Evolutionary conservation across 1,140 invertebrate genomes (phyloP).

Genomic region (Drosophila novamexicana): DNA sequence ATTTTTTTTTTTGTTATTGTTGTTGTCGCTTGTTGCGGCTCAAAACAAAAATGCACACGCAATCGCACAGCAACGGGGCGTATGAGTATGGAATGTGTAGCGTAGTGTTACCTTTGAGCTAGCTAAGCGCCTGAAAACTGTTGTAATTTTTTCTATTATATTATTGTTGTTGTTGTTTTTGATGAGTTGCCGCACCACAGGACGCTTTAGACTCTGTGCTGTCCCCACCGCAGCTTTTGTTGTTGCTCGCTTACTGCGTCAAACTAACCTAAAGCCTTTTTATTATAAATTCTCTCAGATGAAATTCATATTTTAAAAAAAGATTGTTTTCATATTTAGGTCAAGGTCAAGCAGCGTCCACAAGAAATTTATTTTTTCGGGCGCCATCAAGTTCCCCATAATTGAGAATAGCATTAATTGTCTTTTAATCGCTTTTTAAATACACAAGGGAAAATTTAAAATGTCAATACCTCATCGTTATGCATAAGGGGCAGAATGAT

Average conservation of each 20-base stretch:
- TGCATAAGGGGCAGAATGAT: slow-evolving; percentile 12
- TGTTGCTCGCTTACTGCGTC: slow-evolving; percentile 49
- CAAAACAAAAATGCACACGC: slow-evolving; percentile 72
- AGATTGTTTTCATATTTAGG: slow-evolving; percentile 71
- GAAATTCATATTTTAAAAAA: slow-evolving; percentile 52
- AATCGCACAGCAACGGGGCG: slow-evolving; percentile 70
- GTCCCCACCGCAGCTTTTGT: slow-evolving; percentile 59
- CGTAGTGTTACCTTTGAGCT: slow-evolving; percentile 50
- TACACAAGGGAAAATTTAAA: slow-evolving; percentile 55
- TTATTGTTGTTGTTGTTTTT: slow-evolving; percentile 22
- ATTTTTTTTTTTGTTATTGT: slow-evolving; percentile 64
- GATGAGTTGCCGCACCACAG: slow-evolving; percentile 34
- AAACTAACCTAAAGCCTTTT: slow-evolving; percentile 80
- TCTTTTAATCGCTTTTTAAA: slow-evolving; percentile 65
- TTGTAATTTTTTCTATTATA: slow-evolving; percentile 63
- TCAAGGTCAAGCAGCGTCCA: slow-evolving; percentile 50
- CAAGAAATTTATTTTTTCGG: slow-evolving; percentile 33
- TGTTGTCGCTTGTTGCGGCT: slow-evolving; percentile 51
- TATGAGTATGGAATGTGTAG: slow-evolving; percentile 56
- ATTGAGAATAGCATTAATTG: slow-evolving; percentile 49
- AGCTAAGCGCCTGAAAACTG: slow-evolving; percentile 54
- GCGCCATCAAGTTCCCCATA: background rate
- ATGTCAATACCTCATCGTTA: slow-evolving; percentile 71
- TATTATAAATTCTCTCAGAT: slow-evolving; percentile 65
- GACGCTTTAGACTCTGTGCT: slow-evolving; percentile 14